phyloP scores from a whole-genome alignment of 2,888 invertebrate genomes.

The Agrotis segetum region DNA sequence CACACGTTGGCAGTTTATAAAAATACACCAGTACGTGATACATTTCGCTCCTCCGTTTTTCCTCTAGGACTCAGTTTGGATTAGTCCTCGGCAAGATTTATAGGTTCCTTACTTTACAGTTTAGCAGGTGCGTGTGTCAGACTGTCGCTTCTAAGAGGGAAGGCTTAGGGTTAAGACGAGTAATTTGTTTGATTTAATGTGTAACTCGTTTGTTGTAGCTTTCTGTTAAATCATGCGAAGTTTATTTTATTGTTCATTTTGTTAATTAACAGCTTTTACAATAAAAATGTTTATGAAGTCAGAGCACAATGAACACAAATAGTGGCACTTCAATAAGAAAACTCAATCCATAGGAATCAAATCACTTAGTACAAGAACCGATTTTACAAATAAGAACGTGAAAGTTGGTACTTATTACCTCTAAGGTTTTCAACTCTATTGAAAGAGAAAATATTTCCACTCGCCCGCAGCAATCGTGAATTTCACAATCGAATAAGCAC shows the following conservation, averaged over 20 bases:
- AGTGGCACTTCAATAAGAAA: not conserved
- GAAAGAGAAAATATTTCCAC: conserved; percentile 15
- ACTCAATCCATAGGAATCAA: too few species aligned
- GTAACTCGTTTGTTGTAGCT: conserved; percentile 17
- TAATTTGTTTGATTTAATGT: conserved; percentile 53
- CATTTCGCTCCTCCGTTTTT: conserved; percentile 69
- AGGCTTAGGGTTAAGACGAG: conserved; percentile 54
- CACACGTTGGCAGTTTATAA: conserved; percentile 76
- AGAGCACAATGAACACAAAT: not conserved
- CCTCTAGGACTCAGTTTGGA: conserved; percentile 73
- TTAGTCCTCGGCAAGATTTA: conserved; percentile 80
- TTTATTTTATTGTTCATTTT: not conserved
- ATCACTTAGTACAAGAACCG: not conserved
- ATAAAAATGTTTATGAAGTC: not conserved
- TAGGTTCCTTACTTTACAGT: conserved; percentile 67
- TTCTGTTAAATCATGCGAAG: not conserved
- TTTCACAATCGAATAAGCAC: conserved; percentile 46
- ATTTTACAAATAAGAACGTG: not conserved
- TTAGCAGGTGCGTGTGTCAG: conserved; percentile 69
- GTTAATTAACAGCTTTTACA: not conserved
- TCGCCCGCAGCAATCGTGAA: not conserved
- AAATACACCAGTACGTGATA: conserved; percentile 76
- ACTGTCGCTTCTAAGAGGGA: conserved; percentile 57
- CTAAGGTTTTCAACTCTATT: not conserved
- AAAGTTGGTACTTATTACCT: not conserved